Conservation (phyloP, 2,113 vertebrate genomes). For the Gnathonemus longibarbis region DNA sequence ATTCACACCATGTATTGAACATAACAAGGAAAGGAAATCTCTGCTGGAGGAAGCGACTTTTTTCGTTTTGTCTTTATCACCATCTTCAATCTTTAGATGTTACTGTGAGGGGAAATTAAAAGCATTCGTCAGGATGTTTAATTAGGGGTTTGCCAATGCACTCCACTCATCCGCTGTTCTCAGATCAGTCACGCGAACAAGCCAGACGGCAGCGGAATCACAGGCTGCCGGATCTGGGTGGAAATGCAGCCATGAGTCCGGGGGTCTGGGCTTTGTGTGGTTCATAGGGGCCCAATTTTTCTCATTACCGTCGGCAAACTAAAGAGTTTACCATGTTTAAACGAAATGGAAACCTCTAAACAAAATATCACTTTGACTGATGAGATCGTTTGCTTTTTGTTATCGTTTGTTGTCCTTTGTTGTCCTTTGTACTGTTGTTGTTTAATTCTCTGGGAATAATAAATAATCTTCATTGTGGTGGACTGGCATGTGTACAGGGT, state of each 20-base stretch:
- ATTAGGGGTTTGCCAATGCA: conserved; percentile 30
- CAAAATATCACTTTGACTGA: not conserved
- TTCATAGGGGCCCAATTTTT: not conserved
- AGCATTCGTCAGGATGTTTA: conserved; percentile 29
- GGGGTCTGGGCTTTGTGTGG: not conserved
- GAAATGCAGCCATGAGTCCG: not conserved
- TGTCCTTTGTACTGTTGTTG: not conserved
- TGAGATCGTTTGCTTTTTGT: not conserved
- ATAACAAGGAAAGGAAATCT: not conserved
- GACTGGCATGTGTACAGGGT: not conserved
- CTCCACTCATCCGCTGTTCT: conserved; percentile 35
- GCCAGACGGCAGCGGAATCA: conserved; percentile 19
- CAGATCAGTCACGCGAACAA: conserved; percentile 45
- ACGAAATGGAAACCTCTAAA: not conserved
- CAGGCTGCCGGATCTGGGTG: conserved; percentile 1
- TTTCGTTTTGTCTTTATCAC: not conserved
- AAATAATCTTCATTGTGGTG: not conserved
- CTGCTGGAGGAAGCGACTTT: not conserved
- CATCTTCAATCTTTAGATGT: conserved; percentile 24
- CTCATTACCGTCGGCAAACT: not conserved
- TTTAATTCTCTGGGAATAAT: not conserved
- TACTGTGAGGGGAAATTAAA: conserved; percentile 18
- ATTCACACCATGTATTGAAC: not conserved
- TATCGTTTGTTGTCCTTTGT: not conserved
- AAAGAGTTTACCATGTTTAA: not conserved